phyloP scores from a whole-genome alignment of 30 jellyfish, hydroid and myxozoan species.

The Sanderia malayensis region DNA sequence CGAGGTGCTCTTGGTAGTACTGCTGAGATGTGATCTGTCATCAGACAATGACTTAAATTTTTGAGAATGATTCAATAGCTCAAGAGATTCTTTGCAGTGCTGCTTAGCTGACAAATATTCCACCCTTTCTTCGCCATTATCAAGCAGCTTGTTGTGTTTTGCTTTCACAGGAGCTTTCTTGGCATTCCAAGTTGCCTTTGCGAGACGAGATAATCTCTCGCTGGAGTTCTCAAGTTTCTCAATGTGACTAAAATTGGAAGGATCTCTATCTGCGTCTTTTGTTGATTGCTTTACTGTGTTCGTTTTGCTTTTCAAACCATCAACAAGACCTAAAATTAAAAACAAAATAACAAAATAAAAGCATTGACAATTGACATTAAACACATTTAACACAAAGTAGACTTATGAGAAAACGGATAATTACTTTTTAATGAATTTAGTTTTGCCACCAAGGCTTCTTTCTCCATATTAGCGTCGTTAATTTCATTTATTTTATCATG shows the following conservation, averaged over 20 bases:
- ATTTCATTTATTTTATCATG: no score
- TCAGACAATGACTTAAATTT: background rate
- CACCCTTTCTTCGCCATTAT: background rate
- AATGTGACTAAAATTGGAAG: background rate
- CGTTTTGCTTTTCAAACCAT: background rate
- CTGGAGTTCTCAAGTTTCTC: conserved; percentile 18
- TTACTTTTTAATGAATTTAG: background rate
- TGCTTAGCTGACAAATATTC: no score
- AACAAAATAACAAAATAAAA: no score
- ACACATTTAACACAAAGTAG: no score
- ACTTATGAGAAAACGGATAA: background rate
- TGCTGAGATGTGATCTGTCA: background rate
- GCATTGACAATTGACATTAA: no score
- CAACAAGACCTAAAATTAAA: background rate
- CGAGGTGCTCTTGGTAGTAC: background rate
- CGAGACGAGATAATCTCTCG: conserved; percentile 37
- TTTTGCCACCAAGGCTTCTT: background rate
- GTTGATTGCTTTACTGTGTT: background rate
- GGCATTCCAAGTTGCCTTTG: conserved; percentile 42
- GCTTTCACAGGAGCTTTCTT: background rate
- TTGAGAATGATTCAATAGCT: no score
- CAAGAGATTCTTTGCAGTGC: background rate
- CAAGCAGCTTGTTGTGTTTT: background rate
- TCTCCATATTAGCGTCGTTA: no score
- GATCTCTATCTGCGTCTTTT: no score